These are phyloP conservation scores for Uloborus diversus DNA, from an alignment of 1,140 invertebrate species.

Conservation along the genomic window DNA sequence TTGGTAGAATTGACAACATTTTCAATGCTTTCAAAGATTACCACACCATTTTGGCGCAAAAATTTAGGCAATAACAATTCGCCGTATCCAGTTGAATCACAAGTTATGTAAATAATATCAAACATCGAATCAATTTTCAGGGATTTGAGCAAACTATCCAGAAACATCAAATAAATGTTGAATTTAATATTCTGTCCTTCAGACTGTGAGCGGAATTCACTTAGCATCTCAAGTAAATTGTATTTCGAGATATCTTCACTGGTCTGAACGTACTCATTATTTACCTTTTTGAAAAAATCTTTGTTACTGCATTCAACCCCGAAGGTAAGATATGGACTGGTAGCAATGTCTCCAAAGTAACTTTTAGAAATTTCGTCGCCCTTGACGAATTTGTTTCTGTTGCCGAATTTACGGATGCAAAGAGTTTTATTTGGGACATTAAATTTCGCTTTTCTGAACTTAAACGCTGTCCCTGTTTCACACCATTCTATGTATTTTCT, in stretches of 20 bases:
- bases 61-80: background rate
- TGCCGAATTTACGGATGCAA: background rate
- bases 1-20: constrained; percentile 49
- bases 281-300: constrained; percentile 25
- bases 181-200: too few relatives aligned
- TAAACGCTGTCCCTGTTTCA: constrained; percentile 41
- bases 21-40: constrained; percentile 23
- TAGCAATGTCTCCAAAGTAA: constrained; percentile 40
- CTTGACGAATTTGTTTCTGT: background rate
- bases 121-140: constrained; percentile 12
- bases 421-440: constrained; percentile 37
- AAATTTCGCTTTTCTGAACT: constrained; percentile 28
- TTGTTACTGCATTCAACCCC: constrained; percentile 25
- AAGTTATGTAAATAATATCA: constrained; percentile 30
- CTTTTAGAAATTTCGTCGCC: background rate
- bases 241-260: constrained; percentile 41
- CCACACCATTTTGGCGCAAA: constrained; percentile 12
- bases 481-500: constrained; percentile 39
- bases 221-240: constrained; percentile 25
- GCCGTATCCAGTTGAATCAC: constrained; percentile 16
- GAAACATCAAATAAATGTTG: constrained; percentile 12
- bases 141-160: constrained; percentile 5
- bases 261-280: constrained; percentile 18
- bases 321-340: constrained; percentile 30
- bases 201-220: constrained; percentile 8